Evolutionary conservation across 2,888 invertebrate species (phyloP).

Genomic region (Leucoma salicis): DNA sequence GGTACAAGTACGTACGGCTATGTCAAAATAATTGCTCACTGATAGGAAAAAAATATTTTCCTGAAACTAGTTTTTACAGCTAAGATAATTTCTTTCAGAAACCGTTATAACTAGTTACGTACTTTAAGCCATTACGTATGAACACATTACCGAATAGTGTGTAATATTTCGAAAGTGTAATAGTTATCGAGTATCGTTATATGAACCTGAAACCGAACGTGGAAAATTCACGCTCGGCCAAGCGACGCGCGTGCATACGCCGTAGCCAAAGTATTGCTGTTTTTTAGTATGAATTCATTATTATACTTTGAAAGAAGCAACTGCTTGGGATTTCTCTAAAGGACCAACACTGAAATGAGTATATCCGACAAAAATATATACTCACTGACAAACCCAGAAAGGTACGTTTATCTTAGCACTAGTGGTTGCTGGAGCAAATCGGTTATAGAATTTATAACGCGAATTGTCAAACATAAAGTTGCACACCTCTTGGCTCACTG

Average conservation of each 20-base stretch:
- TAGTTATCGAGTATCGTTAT: constrained; percentile 71
- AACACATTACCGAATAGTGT: constrained; percentile 68
- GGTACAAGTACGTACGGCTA: neutral
- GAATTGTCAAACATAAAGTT: no score
- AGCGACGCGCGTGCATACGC: constrained; percentile 53
- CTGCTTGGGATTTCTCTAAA: no score
- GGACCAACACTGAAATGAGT: no score
- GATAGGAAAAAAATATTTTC: no score
- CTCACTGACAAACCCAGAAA: no score
- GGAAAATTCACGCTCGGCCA: constrained; percentile 76
- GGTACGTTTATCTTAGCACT: no score
- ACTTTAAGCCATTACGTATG: constrained; percentile 63
- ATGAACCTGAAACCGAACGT: constrained; percentile 77
- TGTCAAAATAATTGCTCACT: neutral
- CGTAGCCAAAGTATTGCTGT: neutral
- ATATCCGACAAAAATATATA: no score
- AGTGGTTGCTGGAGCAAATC: no score
- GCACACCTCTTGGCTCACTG: no score
- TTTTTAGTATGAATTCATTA: neutral
- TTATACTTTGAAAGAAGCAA: no score
- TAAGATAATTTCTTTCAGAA: constrained; percentile 19
- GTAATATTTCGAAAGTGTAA: constrained; percentile 77
- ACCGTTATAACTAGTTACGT: constrained; percentile 30
- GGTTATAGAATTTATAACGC: no score
- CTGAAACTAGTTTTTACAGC: neutral